These are phyloP conservation scores for Pomacea canaliculata DNA, from an alignment of 2,888 invertebrate genomes.

Conservation along the genomic window DNA sequence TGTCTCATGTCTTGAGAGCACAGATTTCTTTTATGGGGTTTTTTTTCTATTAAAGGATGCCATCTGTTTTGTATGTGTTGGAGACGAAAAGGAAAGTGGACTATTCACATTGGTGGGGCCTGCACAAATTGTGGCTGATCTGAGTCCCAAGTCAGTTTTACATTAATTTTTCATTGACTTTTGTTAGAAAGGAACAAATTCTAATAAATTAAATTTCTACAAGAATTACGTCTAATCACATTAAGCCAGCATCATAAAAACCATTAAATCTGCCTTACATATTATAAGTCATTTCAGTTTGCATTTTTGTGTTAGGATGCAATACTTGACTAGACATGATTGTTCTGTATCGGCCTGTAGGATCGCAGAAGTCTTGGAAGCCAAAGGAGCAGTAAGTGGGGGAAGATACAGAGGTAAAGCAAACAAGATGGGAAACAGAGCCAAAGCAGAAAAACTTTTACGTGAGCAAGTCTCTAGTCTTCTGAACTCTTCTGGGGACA, in stretches of 20 bases:
- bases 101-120: constrained; percentile 73
- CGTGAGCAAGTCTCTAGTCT: constrained; percentile 38
- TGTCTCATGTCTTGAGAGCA: too few species aligned
- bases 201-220: too few species aligned
- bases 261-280: not conserved
- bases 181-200: too few species aligned
- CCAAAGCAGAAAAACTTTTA: constrained; percentile 74
- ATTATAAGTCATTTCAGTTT: too few species aligned
- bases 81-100: constrained; percentile 77
- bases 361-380: constrained; percentile 79
- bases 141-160: constrained; percentile 76
- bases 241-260: not conserved
- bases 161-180: not conserved
- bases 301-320: too few species aligned
- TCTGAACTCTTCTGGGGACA: not conserved
- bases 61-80: constrained; percentile 76
- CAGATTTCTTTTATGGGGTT: too few species aligned
- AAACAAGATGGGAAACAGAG: constrained; percentile 76
- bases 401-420: constrained; percentile 84
- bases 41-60: constrained; percentile 68
- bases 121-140: constrained; percentile 70
- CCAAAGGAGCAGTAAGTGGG: constrained; percentile 83
- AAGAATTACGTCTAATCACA: not conserved
- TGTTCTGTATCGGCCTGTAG: constrained; percentile 64
- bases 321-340: too few species aligned